A percentile compares a stretch with the other conserved stretches of the same genome.
phyloP scores from a whole-genome alignment of 1,140 invertebrate genomes.

The Papilio dardanus region DNA sequence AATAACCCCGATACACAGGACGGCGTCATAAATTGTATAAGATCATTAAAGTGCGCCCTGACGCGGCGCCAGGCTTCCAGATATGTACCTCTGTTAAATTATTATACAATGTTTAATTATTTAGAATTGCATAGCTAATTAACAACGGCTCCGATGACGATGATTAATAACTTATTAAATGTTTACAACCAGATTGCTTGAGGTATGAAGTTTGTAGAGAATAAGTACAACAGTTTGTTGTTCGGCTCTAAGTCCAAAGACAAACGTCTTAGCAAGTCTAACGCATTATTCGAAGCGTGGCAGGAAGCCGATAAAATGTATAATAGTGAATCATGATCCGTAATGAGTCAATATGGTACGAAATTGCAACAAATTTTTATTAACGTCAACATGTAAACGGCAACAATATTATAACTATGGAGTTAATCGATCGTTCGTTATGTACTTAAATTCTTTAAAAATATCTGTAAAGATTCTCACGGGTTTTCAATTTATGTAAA shows the following conservation, averaged over 20 bases:
- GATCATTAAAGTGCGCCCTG: slow-evolving; percentile 11
- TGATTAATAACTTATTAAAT: slow-evolving; percentile 17
- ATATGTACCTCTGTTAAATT: slow-evolving; percentile 23
- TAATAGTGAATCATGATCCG: not conserved
- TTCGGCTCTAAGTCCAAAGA: too few species aligned
- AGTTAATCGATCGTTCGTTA: too few species aligned
- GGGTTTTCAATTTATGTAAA: too few species aligned
- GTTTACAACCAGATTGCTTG: not conserved
- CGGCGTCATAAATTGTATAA: slow-evolving; percentile 27
- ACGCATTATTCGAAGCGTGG: not conserved
- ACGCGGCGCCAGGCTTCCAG: slow-evolving; percentile 6
- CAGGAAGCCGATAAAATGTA: not conserved
- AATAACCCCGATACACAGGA: slow-evolving; percentile 18
- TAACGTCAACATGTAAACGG: too few species aligned
- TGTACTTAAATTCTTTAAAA: too few species aligned
- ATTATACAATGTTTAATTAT: slow-evolving; percentile 22
- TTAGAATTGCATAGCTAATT: slow-evolving; percentile 7
- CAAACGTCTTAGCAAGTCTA: too few species aligned
- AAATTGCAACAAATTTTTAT: too few species aligned
- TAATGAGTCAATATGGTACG: not conserved
- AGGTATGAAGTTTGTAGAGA: not conserved
- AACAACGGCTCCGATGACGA: not conserved
- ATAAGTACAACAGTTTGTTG: too few species aligned
- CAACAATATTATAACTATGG: too few species aligned
- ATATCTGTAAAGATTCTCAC: too few species aligned